Conservation (phyloP, 2,113 vertebrate genomes). For the Martes martes region DNA sequence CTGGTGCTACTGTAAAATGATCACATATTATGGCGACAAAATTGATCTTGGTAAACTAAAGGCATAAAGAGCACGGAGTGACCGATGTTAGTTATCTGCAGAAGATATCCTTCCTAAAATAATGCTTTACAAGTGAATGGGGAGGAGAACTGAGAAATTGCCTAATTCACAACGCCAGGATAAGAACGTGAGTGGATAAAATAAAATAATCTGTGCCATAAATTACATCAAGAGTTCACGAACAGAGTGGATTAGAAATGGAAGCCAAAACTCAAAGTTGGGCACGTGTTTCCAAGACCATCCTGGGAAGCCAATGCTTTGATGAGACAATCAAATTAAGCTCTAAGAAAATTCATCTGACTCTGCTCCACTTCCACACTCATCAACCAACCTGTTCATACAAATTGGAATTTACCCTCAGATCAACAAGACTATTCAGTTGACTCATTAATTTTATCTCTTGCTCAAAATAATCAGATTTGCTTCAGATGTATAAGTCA, state of each 20-base stretch:
- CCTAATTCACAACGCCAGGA: background rate
- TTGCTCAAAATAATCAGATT: background rate
- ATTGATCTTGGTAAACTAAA: background rate
- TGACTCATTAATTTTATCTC: conserved; percentile 4
- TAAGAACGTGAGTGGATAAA: background rate
- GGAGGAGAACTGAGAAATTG: background rate
- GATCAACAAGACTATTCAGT: background rate
- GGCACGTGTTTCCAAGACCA: background rate
- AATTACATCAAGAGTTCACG: background rate
- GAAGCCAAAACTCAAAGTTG: background rate
- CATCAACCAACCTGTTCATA: background rate
- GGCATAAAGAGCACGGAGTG: background rate
- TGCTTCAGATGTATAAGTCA: background rate
- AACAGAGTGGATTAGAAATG: background rate
- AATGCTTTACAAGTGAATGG: background rate
- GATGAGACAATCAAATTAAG: background rate
- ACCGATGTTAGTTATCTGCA: background rate
- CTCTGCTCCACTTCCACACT: background rate
- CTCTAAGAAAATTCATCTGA: background rate
- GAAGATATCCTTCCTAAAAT: background rate
- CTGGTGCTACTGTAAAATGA: background rate
- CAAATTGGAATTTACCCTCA: background rate
- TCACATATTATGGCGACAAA: background rate
- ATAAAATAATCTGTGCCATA: background rate
- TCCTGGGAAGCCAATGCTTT: background rate